Evolutionary conservation across 2,888 invertebrate genomes (phyloP).

Genomic region (Lydus trimaculatus): DNA sequence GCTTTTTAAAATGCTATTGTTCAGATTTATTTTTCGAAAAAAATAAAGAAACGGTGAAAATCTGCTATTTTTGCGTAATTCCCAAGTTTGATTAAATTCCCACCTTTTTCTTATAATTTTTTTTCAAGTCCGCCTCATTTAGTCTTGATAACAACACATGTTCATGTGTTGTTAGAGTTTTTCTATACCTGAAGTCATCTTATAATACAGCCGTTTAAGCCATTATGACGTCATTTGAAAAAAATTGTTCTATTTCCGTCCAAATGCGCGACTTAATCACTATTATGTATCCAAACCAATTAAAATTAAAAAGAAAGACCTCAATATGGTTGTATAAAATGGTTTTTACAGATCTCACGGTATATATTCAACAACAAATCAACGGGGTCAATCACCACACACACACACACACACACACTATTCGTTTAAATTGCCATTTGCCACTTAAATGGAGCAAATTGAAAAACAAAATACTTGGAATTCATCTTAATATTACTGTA

Average conservation of each 20-base stretch:
- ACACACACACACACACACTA: no score
- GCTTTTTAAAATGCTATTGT: slow-evolving; percentile 47
- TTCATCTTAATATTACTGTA: background rate
- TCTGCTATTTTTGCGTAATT: no score
- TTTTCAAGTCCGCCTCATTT: background rate
- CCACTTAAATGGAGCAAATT: background rate
- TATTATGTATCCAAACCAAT: slow-evolving; percentile 9
- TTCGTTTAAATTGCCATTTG: slow-evolving; percentile 15
- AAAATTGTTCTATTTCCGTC: slow-evolving; percentile 23
- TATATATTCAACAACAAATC: slow-evolving; percentile 4
- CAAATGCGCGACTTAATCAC: slow-evolving; percentile 10
- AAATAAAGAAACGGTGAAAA: slow-evolving; percentile 17
- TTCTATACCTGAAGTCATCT: slow-evolving; percentile 25
- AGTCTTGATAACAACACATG: slow-evolving; percentile 9
- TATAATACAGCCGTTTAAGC: slow-evolving; percentile 22
- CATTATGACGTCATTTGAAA: slow-evolving; percentile 28
- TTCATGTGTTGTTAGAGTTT: slow-evolving; percentile 22
- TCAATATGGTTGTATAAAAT: background rate
- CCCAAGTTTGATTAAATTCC: no score
- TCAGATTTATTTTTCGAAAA: slow-evolving; percentile 40
- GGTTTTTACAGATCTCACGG: slow-evolving; percentile 27
- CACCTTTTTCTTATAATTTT: background rate
- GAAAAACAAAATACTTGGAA: background rate
- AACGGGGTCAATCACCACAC: slow-evolving; percentile 44
- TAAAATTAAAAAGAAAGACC: slow-evolving; percentile 3